Percentiles rank a stretch among this genome's conserved stretches.
phyloP scores from a whole-genome alignment of 2,113 vertebrate species.

The Laterallus jamaicensis region DNA sequence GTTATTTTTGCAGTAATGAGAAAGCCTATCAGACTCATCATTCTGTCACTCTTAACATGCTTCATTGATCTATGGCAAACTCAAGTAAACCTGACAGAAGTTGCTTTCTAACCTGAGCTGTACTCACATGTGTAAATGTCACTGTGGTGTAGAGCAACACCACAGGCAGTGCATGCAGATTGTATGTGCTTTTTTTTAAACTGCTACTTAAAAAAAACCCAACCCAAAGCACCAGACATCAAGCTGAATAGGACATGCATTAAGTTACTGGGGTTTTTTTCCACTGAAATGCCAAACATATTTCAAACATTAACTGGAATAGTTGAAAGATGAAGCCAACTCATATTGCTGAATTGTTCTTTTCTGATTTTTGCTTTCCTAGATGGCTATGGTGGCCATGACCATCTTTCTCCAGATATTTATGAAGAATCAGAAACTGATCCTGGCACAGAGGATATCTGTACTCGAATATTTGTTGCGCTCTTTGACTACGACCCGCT shows the following conservation, averaged over 20 bases:
- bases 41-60: not conserved
- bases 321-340: not conserved
- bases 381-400: slow-evolving; percentile 86
- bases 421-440: slow-evolving; percentile 90
- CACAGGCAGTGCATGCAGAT: not conserved
- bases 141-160: not conserved
- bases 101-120: not conserved
- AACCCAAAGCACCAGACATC: not conserved
- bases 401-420: slow-evolving; percentile 84
- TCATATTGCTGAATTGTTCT: not conserved
- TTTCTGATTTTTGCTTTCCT: slow-evolving; percentile 8
- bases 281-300: not conserved
- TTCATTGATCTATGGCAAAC: not conserved
- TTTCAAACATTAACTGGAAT: not conserved
- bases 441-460: slow-evolving; percentile 80
- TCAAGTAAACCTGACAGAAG: not conserved
- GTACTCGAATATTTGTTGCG: slow-evolving; percentile 90
- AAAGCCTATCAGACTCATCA: not conserved
- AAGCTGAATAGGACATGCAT: not conserved
- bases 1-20: not conserved
- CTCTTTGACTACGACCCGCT: slow-evolving; percentile 95
- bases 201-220: not conserved
- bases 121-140: not conserved
- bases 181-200: not conserved
- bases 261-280: not conserved